These are phyloP conservation scores for Atta colombica DNA, from an alignment of 1,140 invertebrate genomes.

Conservation along the genomic window DNA sequence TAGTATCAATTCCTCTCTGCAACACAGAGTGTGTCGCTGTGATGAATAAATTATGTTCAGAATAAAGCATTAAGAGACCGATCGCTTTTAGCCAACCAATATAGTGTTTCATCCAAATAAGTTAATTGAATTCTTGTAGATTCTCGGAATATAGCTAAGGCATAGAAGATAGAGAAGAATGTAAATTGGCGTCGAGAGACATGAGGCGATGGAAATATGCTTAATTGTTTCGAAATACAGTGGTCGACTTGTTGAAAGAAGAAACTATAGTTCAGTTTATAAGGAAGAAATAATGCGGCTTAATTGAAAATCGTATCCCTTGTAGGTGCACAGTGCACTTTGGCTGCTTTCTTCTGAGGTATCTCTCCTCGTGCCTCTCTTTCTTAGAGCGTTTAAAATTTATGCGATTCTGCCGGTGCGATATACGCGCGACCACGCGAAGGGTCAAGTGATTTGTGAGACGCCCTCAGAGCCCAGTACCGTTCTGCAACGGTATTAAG, in stretches of 20 bases:
- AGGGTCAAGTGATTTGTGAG: constrained; percentile 71
- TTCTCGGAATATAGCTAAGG: neutral
- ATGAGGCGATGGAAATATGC: constrained; percentile 61
- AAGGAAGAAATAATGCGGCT: constrained; percentile 67
- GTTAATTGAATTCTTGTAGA: neutral
- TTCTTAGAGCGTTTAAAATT: constrained; percentile 54
- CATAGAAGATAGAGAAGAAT: constrained; percentile 5
- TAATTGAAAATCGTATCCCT: constrained; percentile 72
- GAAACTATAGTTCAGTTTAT: constrained; percentile 58
- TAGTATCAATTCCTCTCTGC: constrained; percentile 13
- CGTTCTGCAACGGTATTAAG: constrained; percentile 52
- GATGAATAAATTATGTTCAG: constrained; percentile 54
- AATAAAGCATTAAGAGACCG: neutral
- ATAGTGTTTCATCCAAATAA: neutral
- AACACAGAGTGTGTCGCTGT: constrained; percentile 23
- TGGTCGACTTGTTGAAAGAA: constrained; percentile 73
- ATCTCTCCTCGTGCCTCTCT: constrained; percentile 1
- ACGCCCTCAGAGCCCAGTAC: constrained; percentile 45
- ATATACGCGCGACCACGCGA: constrained; percentile 66
- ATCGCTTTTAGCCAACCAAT: neutral
- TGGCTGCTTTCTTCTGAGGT: neutral
- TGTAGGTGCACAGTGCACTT: neutral
- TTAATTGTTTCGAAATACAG: constrained; percentile 25
- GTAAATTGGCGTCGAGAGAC: constrained; percentile 65
- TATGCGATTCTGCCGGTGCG: constrained; percentile 67